Base-by-base conservation (phyloP, 1,140 invertebrate genomes). In the Rhopalosiphum maidis region DNA sequence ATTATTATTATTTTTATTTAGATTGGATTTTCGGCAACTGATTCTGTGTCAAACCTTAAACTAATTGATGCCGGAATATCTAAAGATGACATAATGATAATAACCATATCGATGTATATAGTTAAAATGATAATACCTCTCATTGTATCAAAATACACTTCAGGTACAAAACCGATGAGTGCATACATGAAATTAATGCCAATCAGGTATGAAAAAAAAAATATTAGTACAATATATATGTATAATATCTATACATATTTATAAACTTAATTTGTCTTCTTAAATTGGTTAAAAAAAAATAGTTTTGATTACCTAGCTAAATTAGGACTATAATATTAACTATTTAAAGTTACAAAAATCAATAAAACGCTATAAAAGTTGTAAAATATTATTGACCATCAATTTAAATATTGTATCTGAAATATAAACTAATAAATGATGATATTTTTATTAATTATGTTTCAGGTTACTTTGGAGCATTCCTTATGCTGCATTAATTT, bases 21-120 rank as follows among this genome's bases (percentile, higher is more conserved):
- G 98, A 97, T 99, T 94, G 98, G 98, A n/a, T 99, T 99, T 96
- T 97, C 98, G 87, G 98, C 99, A n/a, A 97, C 97, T 94, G 99
- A 99, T 48, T 7, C 99, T 0, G 99, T 99, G 30, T 97, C 97
- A 41, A 37, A 54, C 25, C 96, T 99, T 88, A 99, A 99, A 95
- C 95, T 99, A 46, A 97, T 99, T 15, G 99, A 99, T 95, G 97
- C 97, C 86, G 99, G 99, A 41, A 97, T 99, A 85, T 98, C 98
- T 0, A 99, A 99, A 95, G 99, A 99, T 95, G 97, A 98, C 94
- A 95, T 99, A 5, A 54, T 46, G 43, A 54, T 92, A 30, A 30
- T 92, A 30, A 22, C 7, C 30, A 51, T 41, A 37, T 11, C 41
- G 4, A 41, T 85, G 11, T 35, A 54, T 41, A 8, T 51, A 30